Evolutionary conservation across 2,797 vertebrate species (phyloP).

Genomic region (Hirundo rustica): DNA sequence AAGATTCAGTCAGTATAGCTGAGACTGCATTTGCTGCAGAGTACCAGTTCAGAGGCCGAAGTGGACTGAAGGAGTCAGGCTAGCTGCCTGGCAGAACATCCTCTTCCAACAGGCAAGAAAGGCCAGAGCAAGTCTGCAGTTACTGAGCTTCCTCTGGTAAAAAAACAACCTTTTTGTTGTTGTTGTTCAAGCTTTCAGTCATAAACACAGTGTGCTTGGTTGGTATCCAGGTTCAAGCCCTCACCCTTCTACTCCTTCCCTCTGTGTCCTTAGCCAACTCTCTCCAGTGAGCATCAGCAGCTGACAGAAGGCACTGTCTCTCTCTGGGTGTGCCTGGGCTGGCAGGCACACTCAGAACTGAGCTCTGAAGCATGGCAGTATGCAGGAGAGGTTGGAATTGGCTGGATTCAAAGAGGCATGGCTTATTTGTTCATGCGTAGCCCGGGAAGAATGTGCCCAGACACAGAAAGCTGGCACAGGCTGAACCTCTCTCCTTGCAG

Average conservation of each 20-base stretch:
- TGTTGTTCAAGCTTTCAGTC: conserved; percentile 20
- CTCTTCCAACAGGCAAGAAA: not conserved
- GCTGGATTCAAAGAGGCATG: conserved; percentile 1
- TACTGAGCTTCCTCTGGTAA: not conserved
- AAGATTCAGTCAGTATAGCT: not conserved
- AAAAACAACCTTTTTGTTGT: not conserved
- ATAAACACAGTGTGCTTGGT: not conserved
- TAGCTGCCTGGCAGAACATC: conserved; percentile 23
- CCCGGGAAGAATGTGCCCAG: not conserved
- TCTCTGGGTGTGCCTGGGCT: conserved; percentile 3
- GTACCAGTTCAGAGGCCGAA: not conserved
- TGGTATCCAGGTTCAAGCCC: conserved; percentile 25
- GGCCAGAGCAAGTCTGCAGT: not conserved
- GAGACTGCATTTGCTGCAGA: not conserved
- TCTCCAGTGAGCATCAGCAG: not conserved
- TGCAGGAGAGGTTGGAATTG: not conserved
- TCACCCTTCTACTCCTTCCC: not conserved
- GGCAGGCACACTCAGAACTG: conserved; percentile 51
- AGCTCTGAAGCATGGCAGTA: conserved; percentile 33
- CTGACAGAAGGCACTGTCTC: conserved; percentile 27
- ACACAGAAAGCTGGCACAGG: not conserved
- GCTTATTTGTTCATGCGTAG: not conserved
- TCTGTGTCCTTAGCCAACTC: not conserved
- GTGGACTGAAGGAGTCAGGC: not conserved
- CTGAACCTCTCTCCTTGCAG: not conserved